These are phyloP conservation scores for Pseudochirops corinnae DNA, from an alignment of 2,797 vertebrate genomes.

Conservation along the genomic window DNA sequence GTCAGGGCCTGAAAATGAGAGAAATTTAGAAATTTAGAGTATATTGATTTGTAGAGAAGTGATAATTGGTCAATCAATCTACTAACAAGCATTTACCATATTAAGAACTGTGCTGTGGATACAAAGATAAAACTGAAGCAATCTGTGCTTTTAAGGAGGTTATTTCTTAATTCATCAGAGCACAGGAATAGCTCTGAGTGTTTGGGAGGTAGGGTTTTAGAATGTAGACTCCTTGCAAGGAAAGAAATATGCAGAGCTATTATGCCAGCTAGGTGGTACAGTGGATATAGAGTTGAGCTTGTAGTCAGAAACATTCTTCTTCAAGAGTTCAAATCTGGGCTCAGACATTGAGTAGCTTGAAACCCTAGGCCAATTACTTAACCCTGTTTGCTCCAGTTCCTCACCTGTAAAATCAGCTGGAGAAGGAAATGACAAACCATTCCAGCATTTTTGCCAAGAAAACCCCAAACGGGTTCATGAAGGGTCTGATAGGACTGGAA, in stretches of 20 bases:
- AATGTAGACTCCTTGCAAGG: neutral
- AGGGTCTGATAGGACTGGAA: neutral
- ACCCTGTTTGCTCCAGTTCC: neutral
- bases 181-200: neutral
- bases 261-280: neutral
- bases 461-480: neutral
- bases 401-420: neutral
- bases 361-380: neutral
- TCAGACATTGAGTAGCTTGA: neutral
- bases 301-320: neutral
- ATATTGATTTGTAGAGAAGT: neutral
- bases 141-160: neutral
- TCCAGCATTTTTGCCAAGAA: neutral
- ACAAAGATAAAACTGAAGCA: neutral
- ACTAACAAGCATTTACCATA: neutral
- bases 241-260: neutral
- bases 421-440: neutral
- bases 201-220: neutral
- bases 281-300: neutral
- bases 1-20: neutral
- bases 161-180: neutral
- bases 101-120: neutral
- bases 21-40: neutral
- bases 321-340: neutral
- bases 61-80: neutral